phyloP scores from a whole-genome alignment of 2,888 invertebrate genomes.

The Calameuta idolon region DNA sequence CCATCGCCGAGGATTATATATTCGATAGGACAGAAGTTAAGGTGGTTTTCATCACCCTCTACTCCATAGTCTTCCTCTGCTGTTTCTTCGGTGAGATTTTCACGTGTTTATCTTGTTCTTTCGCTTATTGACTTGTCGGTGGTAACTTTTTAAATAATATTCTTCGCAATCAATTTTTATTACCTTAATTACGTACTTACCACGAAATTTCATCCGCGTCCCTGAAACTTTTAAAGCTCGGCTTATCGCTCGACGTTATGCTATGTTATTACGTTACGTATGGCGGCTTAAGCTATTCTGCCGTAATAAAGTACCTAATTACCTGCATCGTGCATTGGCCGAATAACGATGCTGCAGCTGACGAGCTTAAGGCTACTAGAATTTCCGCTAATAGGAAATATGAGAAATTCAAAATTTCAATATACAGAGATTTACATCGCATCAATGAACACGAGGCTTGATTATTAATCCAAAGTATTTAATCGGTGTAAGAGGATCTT shows the following conservation, averaged over 20 bases:
- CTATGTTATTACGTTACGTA: background rate
- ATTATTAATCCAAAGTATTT: background rate
- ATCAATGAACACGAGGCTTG: background rate
- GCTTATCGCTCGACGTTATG: background rate
- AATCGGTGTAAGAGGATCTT: background rate
- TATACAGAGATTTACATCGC: background rate
- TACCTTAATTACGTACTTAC: background rate
- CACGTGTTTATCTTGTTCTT: background rate
- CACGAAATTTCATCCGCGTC: background rate
- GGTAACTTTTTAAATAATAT: constrained; percentile 10
- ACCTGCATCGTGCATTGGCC: background rate
- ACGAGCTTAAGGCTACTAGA: background rate
- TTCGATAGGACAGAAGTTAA: constrained; percentile 81
- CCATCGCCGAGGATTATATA: constrained; percentile 73
- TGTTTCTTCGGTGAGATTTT: constrained; percentile 84
- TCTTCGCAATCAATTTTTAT: background rate
- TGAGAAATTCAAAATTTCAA: background rate
- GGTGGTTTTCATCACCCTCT: constrained; percentile 80
- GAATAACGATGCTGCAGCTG: background rate
- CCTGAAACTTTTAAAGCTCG: background rate
- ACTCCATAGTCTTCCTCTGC: constrained; percentile 83
- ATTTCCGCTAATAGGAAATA: background rate
- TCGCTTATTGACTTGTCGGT: background rate
- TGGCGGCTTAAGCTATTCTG: background rate
- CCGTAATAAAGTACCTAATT: background rate